Conservation (phyloP, 2,888 invertebrate species). For the Microplitis deprimator region DNA sequence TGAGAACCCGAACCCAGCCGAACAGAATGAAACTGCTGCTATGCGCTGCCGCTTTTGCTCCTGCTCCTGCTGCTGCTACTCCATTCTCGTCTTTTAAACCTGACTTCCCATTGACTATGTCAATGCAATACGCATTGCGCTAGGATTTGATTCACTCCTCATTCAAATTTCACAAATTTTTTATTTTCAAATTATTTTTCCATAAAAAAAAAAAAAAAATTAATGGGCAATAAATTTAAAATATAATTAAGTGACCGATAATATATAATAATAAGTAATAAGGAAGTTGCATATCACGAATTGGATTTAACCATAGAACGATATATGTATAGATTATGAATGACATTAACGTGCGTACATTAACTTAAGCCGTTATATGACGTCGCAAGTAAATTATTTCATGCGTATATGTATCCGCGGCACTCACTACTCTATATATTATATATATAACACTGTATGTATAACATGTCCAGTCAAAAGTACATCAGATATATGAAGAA, state of each 20-base stretch:
- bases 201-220: not conserved
- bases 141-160: not conserved
- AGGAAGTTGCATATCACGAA: slow-evolving; percentile 19
- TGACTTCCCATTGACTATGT: not conserved
- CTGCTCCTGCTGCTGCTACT: slow-evolving; percentile 18
- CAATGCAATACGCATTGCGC: not conserved
- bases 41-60: not conserved
- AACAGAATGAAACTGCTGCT: slow-evolving; percentile 16
- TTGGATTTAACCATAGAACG: not conserved
- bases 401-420: not conserved
- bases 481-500: not conserved
- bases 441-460: not conserved
- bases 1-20: slow-evolving; percentile 27
- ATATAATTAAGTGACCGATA: too few relatives aligned
- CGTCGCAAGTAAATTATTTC: slow-evolving; percentile 23
- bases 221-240: too few relatives aligned
- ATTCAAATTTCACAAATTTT: too few relatives aligned
- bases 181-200: too few relatives aligned
- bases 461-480: not conserved
- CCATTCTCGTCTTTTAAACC: not conserved
- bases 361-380: slow-evolving; percentile 6
- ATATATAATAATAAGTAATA: not conserved
- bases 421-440: not conserved
- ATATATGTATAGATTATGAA: slow-evolving; percentile 16
- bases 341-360: slow-evolving; percentile 17